A percentile compares a stretch with the other conserved stretches of the same genome.
Conservation (phyloP, 1,140 invertebrate genomes). For the Drosophila kurseongensis region DNA sequence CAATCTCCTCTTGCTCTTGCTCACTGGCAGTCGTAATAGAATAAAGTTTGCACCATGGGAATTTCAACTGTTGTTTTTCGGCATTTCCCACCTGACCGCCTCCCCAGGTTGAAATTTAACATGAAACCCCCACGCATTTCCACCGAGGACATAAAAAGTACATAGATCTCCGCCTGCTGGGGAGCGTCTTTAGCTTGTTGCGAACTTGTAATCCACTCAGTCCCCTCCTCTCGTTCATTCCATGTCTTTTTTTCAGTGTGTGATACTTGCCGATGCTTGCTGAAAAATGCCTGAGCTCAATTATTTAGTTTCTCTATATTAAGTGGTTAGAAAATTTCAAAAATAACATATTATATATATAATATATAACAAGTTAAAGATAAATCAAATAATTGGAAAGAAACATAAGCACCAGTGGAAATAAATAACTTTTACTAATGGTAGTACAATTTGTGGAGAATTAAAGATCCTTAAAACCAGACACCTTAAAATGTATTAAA, state of each 20-base stretch:
- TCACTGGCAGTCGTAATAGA: conserved; percentile 70
- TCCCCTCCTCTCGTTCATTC: not conserved
- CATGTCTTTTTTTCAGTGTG: not conserved
- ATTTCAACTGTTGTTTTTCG: conserved; percentile 78
- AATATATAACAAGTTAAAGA: not conserved
- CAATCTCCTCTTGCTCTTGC: conserved; percentile 14
- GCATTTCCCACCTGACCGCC: conserved; percentile 53
- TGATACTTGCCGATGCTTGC: not conserved
- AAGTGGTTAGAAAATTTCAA: not conserved
- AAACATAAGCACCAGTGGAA: no score
- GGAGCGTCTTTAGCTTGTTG: conserved; percentile 62
- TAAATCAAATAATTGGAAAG: no score
- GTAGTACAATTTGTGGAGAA: no score
- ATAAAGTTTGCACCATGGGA: conserved; percentile 79
- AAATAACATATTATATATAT: not conserved
- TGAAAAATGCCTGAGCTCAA: not conserved
- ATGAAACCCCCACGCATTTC: not conserved
- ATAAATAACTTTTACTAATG: no score
- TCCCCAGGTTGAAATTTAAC: not conserved
- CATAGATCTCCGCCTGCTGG: conserved; percentile 58
- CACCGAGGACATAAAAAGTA: conserved; percentile 41
- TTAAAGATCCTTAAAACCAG: no score
- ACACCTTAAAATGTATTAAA: no score
- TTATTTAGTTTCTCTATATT: no score
- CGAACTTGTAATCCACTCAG: conserved; percentile 76